Evolutionary conservation across 2,113 vertebrate species (phyloP).

Genomic region (Reinhardtius hippoglossoides): DNA sequence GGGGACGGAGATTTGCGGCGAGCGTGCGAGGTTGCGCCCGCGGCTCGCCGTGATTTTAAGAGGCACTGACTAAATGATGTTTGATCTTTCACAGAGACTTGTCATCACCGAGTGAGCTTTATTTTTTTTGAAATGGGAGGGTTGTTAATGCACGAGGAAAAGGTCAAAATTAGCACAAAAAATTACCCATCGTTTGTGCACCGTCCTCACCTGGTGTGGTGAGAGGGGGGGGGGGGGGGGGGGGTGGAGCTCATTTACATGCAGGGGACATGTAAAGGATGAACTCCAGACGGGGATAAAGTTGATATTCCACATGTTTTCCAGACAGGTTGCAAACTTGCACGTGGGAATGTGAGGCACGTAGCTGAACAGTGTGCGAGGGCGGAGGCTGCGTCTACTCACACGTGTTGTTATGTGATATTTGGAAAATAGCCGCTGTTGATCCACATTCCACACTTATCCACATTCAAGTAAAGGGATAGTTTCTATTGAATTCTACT

Average conservation of each 20-base stretch:
- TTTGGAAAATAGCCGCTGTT: too few relatives aligned
- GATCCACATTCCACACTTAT: too few relatives aligned
- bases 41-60: slow-evolving; percentile 3
- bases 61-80: slow-evolving; percentile 35
- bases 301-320: slow-evolving; percentile 13
- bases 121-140: slow-evolving; percentile 47
- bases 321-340: slow-evolving; percentile 33
- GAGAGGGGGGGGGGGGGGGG: slow-evolving; percentile 18
- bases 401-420: too few relatives aligned
- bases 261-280: slow-evolving; percentile 38
- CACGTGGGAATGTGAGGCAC: slow-evolving; percentile 8
- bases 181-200: slow-evolving; percentile 48
- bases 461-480: too few relatives aligned
- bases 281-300: background rate
- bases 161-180: slow-evolving; percentile 73
- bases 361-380: background rate
- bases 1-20: slow-evolving; percentile 38
- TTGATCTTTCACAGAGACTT: slow-evolving; percentile 59
- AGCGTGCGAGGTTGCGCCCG: slow-evolving; percentile 24
- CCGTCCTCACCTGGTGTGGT: slow-evolving; percentile 59
- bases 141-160: slow-evolving; percentile 54
- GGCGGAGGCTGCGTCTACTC: background rate
- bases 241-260: slow-evolving; percentile 50
- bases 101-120: slow-evolving; percentile 47
- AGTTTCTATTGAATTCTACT: too few relatives aligned